phyloP scores from a whole-genome alignment of 2,113 vertebrate species.

The Chloebia gouldiae region DNA sequence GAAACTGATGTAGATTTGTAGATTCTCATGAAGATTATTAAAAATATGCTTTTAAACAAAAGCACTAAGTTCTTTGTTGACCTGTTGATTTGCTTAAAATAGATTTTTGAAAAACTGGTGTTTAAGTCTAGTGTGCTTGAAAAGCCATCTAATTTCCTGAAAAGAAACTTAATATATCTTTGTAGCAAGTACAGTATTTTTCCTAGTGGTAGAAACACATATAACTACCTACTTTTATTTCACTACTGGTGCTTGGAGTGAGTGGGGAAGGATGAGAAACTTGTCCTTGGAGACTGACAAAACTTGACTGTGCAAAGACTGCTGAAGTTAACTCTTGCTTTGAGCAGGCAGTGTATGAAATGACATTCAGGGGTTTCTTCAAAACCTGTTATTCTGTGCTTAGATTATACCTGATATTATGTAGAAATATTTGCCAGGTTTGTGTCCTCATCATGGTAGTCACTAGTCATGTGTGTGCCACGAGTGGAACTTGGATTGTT shows the following conservation, averaged over 20 bases:
- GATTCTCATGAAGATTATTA: not conserved
- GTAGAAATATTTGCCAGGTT: not conserved
- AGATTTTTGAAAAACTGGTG: not conserved
- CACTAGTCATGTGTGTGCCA: not conserved
- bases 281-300: not conserved
- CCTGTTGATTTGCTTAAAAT: not conserved
- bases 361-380: not conserved
- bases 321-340: not conserved
- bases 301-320: not conserved
- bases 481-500: not conserved
- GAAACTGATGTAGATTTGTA: not conserved
- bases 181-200: not conserved
- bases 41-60: constrained; percentile 3
- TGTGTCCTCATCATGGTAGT: not conserved
- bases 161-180: not conserved
- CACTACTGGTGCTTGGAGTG: not conserved
- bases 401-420: not conserved
- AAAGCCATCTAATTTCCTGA: not conserved
- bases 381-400: not conserved
- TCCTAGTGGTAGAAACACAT: not conserved
- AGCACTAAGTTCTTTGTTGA: not conserved
- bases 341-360: not conserved
- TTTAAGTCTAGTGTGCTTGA: not conserved
- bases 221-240: not conserved
- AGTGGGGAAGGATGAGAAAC: not conserved